Conservation (phyloP, 2,888 invertebrate species). For the Nomada flava region DNA sequence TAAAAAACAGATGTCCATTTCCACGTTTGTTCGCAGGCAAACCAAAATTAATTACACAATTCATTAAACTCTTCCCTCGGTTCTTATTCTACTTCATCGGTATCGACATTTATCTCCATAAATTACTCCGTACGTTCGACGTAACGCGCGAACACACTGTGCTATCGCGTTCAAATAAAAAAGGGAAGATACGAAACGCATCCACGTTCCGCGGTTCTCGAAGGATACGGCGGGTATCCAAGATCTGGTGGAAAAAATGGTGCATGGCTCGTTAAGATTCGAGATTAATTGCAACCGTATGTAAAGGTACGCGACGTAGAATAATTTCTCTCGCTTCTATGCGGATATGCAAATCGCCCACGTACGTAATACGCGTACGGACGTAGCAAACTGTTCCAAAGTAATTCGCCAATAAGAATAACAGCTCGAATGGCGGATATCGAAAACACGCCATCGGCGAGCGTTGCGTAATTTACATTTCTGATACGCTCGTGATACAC, state of each 20-base stretch:
- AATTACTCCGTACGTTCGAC: neutral
- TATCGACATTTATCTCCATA: neutral
- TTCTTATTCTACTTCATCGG: neutral
- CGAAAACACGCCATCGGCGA: conserved; percentile 42
- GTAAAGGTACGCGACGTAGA: conserved; percentile 11
- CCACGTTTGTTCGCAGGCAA: too few relatives aligned
- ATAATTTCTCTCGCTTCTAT: conserved; percentile 39
- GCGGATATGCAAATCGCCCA: conserved; percentile 31
- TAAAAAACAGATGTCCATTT: too few relatives aligned
- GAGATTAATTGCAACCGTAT: conserved; percentile 32
- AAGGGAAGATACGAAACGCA: too few relatives aligned
- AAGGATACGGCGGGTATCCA: neutral
- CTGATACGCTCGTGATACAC: conserved; percentile 41
- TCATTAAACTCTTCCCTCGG: too few relatives aligned
- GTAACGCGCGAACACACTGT: neutral
- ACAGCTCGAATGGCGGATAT: conserved; percentile 41
- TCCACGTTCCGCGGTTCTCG: neutral
- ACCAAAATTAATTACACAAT: too few relatives aligned
- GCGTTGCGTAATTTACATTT: conserved; percentile 53
- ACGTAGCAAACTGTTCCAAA: conserved; percentile 29
- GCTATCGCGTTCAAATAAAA: neutral
- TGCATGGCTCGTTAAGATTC: conserved; percentile 25
- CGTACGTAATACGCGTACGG: neutral
- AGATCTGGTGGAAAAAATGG: neutral
- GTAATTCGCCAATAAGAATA: conserved; percentile 58